phyloP scores from a whole-genome alignment of 2,888 invertebrate genomes.

The Cepaea hortensis region DNA sequence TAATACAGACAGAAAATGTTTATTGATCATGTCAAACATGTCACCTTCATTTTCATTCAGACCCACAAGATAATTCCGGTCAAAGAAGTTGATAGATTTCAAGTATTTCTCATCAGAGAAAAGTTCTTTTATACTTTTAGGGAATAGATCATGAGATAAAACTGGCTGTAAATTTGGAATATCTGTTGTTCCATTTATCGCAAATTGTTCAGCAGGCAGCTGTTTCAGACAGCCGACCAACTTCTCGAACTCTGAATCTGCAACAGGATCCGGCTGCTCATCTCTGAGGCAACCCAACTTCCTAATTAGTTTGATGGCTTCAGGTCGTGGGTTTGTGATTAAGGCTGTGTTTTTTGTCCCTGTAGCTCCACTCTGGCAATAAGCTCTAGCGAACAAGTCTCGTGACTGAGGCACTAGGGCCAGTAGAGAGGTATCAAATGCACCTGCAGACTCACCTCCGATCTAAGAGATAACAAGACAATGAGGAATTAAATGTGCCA shows the following conservation, averaged over 20 bases:
- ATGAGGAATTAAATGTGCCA: too few relatives aligned
- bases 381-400: conserved; percentile 25
- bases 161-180: conserved; percentile 14
- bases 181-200: background rate
- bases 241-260: conserved; percentile 22
- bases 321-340: conserved; percentile 1
- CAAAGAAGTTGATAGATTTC: conserved; percentile 41
- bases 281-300: conserved; percentile 9
- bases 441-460: conserved; percentile 40
- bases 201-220: conserved; percentile 10
- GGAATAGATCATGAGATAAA: conserved; percentile 44
- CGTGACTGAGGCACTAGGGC: background rate
- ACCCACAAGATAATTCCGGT: conserved; percentile 37
- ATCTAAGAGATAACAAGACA: background rate
- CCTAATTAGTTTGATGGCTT: conserved; percentile 6
- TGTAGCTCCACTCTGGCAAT: conserved; percentile 30
- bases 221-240: conserved; percentile 25
- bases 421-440: conserved; percentile 14
- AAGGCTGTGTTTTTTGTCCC: background rate
- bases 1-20: background rate
- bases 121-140: background rate
- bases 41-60: conserved; percentile 42
- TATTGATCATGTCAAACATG: background rate
- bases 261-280: conserved; percentile 14
- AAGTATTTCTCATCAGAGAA: conserved; percentile 42